Conservation (phyloP, 2,888 invertebrate genomes). For the Tinea semifulvella region DNA sequence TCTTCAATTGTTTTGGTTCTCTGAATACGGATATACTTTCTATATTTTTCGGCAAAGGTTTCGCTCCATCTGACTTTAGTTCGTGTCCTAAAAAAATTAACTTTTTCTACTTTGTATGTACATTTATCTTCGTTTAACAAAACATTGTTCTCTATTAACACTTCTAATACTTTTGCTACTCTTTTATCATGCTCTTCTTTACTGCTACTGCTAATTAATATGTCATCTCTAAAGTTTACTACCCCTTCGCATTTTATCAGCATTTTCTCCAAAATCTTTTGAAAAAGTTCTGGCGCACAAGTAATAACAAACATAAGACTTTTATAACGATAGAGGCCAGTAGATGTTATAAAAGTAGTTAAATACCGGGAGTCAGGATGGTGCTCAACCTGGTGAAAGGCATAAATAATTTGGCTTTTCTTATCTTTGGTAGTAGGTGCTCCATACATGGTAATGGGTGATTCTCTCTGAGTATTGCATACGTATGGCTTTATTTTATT, state of each 20-base stretch:
- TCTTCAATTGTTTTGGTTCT: slow-evolving; percentile 22
- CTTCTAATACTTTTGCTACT: slow-evolving; percentile 21
- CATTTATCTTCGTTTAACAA: slow-evolving; percentile 26
- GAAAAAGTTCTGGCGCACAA: slow-evolving; percentile 42
- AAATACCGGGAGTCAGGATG: too few relatives aligned
- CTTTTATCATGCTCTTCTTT: slow-evolving; percentile 27
- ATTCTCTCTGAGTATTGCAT: slow-evolving; percentile 16
- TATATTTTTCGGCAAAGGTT: slow-evolving; percentile 20
- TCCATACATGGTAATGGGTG: slow-evolving; percentile 18
- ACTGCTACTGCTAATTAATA: slow-evolving; percentile 28
- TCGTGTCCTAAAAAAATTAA: slow-evolving; percentile 27
- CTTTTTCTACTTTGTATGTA: slow-evolving; percentile 19
- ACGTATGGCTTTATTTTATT: slow-evolving; percentile 16
- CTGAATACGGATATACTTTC: slow-evolving; percentile 24
- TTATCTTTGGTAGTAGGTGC: too few relatives aligned
- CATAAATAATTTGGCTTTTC: too few relatives aligned
- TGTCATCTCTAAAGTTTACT: slow-evolving; percentile 36
- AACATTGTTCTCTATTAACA: slow-evolving; percentile 17
- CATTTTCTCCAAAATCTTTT: slow-evolving; percentile 33
- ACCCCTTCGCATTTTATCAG: slow-evolving; percentile 28
- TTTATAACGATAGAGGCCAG: too few relatives aligned
- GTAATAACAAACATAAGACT: slow-evolving; percentile 35
- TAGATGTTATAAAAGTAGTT: too few relatives aligned
- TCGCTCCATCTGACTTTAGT: slow-evolving; percentile 24
- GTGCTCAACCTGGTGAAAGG: too few relatives aligned